phyloP scores from a whole-genome alignment of 1,140 invertebrate species.

The Piezodorus guildinii region DNA sequence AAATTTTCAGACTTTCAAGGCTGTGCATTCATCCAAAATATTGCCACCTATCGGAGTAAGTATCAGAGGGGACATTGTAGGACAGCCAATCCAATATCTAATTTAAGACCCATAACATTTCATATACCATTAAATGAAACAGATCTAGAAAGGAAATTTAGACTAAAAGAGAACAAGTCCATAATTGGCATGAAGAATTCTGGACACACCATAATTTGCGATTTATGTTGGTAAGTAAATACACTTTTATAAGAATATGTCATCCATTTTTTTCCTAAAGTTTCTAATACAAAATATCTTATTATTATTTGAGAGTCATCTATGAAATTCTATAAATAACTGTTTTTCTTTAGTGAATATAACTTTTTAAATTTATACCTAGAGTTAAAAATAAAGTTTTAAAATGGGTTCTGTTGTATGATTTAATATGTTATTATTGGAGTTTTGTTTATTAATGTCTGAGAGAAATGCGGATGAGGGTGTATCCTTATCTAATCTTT shows the following conservation, averaged over 20 bases:
- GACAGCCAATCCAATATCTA: slow-evolving; percentile 67
- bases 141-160: slow-evolving; percentile 46
- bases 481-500: too few relatives aligned
- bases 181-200: slow-evolving; percentile 70
- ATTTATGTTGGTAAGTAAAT: slow-evolving; percentile 43
- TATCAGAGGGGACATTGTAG: slow-evolving; percentile 41
- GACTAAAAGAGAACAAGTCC: slow-evolving; percentile 51
- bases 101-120: slow-evolving; percentile 58
- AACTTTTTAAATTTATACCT: not conserved
- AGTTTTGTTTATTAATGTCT: too few relatives aligned
- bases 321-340: not conserved
- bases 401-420: too few relatives aligned
- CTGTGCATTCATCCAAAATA: slow-evolving; percentile 1
- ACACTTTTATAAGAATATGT: not conserved
- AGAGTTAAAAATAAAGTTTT: too few relatives aligned
- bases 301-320: not conserved
- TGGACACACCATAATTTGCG: slow-evolving; percentile 64
- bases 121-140: slow-evolving; percentile 51
- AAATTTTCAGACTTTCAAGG: slow-evolving; percentile 1
- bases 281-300: not conserved
- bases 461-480: too few relatives aligned
- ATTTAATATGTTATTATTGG: too few relatives aligned
- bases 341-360: not conserved
- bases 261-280: not conserved
- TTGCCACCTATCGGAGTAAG: not conserved